Evolutionary conservation across 2,113 vertebrate species (phyloP).

Genomic region (Menidia beryllina): DNA sequence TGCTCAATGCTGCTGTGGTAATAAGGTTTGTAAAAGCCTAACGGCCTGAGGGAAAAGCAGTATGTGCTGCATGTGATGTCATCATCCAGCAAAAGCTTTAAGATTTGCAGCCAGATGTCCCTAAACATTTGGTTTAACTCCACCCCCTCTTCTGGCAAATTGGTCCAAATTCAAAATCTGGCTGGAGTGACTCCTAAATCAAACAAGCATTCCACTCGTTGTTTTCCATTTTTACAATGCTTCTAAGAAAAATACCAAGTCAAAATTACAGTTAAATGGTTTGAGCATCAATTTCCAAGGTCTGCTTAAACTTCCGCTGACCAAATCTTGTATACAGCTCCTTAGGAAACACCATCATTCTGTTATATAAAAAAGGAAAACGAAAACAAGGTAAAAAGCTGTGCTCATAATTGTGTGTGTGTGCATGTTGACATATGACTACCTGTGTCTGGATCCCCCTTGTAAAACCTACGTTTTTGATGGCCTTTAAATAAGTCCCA

Average conservation of each 20-base stretch:
- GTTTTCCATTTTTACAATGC: no score
- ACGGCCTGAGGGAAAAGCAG: constrained; percentile 34
- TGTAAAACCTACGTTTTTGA: constrained; percentile 32
- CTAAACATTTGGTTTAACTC: constrained; percentile 41
- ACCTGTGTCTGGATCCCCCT: not conserved
- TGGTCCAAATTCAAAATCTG: constrained; percentile 27
- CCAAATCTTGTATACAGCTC: no score
- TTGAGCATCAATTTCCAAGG: no score
- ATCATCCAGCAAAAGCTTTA: constrained; percentile 40
- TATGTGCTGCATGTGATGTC: constrained; percentile 57
- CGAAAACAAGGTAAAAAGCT: not conserved
- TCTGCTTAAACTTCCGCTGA: no score
- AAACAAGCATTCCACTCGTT: constrained; percentile 28
- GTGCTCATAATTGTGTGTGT: constrained; percentile 2
- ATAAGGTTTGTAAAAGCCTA: constrained; percentile 33
- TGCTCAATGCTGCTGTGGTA: constrained; percentile 23
- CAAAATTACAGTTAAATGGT: no score
- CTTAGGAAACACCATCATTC: no score
- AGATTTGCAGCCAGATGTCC: constrained; percentile 66
- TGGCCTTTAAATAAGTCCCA: constrained; percentile 20
- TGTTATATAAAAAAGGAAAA: no score
- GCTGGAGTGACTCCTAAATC: constrained; percentile 38
- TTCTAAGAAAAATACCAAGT: no score
- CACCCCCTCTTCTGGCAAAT: constrained; percentile 45
- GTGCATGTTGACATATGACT: not conserved